A percentile compares a stretch with the other conserved stretches of the same genome.
Evolutionary conservation across 2,888 invertebrate genomes (phyloP).

Genomic region (Sinohyriopsis cumingii): DNA sequence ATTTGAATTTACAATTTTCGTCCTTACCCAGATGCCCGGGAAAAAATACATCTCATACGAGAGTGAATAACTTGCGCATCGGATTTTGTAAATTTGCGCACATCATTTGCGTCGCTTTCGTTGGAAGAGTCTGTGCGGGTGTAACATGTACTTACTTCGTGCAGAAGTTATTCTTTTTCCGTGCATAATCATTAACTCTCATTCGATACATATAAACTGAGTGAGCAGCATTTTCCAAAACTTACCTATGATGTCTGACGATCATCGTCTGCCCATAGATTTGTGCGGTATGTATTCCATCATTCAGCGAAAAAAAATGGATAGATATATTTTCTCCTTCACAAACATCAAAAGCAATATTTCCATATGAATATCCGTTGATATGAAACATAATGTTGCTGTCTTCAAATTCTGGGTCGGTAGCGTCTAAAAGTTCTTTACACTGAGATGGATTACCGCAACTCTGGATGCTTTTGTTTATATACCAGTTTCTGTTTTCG

Average conservation of each 20-base stretch:
- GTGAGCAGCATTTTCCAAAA: too few species aligned
- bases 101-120: too few species aligned
- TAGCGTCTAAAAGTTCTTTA: slow-evolving; percentile 20
- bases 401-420: slow-evolving; percentile 32
- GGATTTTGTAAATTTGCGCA: too few species aligned
- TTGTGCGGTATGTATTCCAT: slow-evolving; percentile 36
- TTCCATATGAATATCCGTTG: slow-evolving; percentile 49
- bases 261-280: slow-evolving; percentile 39
- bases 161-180: too few species aligned
- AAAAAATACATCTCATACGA: too few species aligned
- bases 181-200: too few species aligned
- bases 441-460: slow-evolving; percentile 40
- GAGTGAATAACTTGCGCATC: too few species aligned
- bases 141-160: too few species aligned
- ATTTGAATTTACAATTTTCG: too few species aligned
- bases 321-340: slow-evolving; percentile 39
- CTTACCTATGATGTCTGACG: slow-evolving; percentile 28
- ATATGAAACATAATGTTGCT: slow-evolving; percentile 44
- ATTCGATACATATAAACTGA: too few species aligned
- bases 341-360: slow-evolving; percentile 43
- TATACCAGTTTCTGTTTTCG: slow-evolving; percentile 45
- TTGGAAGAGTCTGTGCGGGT: too few species aligned
- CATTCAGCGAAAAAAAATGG: slow-evolving; percentile 30
- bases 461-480: slow-evolving; percentile 30
- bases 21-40: too few species aligned